These are phyloP conservation scores for Nasonia oneida DNA, from an alignment of 2,888 invertebrate genomes.

Conservation along the genomic window DNA sequence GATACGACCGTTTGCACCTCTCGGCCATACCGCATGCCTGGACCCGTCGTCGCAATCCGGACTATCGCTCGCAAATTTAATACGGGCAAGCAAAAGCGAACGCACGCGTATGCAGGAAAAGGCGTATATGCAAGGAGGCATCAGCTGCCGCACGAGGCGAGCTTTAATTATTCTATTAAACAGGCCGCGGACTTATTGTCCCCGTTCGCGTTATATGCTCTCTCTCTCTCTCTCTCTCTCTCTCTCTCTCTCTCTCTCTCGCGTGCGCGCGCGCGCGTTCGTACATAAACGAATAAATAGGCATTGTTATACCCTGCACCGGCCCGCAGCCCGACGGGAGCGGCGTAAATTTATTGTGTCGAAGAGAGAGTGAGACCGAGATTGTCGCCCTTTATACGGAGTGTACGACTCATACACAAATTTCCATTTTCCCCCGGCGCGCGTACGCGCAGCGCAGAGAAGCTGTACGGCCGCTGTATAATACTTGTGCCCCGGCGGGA, in stretches of 20 bases:
- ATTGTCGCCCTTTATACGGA: slow-evolving; percentile 60
- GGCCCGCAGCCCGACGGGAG: neutral
- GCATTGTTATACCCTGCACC: neutral
- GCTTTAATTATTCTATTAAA: slow-evolving; percentile 79
- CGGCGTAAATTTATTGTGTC: slow-evolving; percentile 72
- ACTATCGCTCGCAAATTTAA: neutral
- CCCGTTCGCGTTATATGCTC: slow-evolving; percentile 38
- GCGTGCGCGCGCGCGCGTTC: too few species aligned
- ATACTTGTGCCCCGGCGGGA: too few species aligned
- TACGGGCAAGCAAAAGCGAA: neutral
- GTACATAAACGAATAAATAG: slow-evolving; percentile 36
- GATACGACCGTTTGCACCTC: neutral
- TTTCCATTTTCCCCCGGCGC: neutral
- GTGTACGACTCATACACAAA: slow-evolving; percentile 27
- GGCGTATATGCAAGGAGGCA: slow-evolving; percentile 59
- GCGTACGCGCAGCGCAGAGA: neutral
- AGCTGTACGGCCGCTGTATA: neutral
- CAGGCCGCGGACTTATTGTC: slow-evolving; percentile 76
- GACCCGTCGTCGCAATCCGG: too few species aligned
- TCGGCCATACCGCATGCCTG: too few species aligned
- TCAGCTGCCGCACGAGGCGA: slow-evolving; percentile 76
- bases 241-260: too few species aligned
- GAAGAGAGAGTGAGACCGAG: slow-evolving; percentile 51
- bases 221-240: neutral
- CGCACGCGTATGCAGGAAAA: neutral